Percentiles rank a stretch among this genome's conserved stretches.
These are phyloP conservation scores for Enchytraeus crypticus DNA, from an alignment of 2,888 invertebrate genomes.

Conservation along the genomic window DNA sequence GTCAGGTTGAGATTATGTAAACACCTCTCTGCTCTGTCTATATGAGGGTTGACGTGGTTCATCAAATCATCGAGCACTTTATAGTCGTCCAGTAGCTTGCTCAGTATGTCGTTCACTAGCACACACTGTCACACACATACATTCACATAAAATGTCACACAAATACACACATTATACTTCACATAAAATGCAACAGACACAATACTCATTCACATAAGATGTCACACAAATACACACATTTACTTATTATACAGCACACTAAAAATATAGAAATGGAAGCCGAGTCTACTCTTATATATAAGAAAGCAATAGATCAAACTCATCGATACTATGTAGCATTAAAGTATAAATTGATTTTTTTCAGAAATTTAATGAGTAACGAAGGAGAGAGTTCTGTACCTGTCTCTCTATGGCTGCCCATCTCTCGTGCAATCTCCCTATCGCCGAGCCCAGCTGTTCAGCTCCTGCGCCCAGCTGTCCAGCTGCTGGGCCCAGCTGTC, in stretches of 20 bases:
- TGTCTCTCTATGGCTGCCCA: conserved; percentile 32
- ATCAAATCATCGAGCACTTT: neutral
- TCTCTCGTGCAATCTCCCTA: conserved; percentile 31
- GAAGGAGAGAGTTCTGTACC: too few species aligned
- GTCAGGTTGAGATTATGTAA: too few species aligned
- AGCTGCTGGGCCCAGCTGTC: too few species aligned
- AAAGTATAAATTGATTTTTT: too few species aligned
- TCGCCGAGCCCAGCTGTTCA: too few species aligned
- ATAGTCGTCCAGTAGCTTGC: neutral
- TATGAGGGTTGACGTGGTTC: neutral
- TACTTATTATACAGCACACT: neutral
- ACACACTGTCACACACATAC: neutral
- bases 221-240: neutral
- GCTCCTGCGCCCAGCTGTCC: too few species aligned
- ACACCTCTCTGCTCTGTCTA: neutral
- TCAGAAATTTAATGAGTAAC: too few species aligned
- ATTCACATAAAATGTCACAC: neutral
- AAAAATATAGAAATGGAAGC: too few species aligned
- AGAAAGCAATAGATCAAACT: too few species aligned
- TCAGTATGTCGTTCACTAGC: neutral
- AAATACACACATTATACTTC: neutral
- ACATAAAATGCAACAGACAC: neutral
- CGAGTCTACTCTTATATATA: too few species aligned
- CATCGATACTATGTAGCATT: too few species aligned
- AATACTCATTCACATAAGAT: neutral